Evolutionary conservation across 2,888 invertebrate species (phyloP).

Genomic region (Anaspis maculata): DNA sequence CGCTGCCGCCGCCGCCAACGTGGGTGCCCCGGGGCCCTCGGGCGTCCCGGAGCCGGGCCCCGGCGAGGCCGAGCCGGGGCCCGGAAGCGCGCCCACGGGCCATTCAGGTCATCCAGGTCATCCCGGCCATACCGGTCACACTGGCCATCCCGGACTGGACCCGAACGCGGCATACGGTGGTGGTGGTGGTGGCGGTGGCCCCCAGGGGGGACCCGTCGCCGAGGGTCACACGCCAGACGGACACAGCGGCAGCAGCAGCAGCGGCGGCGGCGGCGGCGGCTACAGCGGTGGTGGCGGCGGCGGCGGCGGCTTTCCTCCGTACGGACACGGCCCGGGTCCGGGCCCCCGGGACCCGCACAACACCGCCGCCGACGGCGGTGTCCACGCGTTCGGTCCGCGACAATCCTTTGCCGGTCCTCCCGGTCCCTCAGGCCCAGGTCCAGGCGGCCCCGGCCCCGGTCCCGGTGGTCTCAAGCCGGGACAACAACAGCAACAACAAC

Average conservation of each 20-base stretch:
- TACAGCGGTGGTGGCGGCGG: too few species aligned
- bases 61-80: conserved; percentile 21
- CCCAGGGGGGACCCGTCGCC: too few species aligned
- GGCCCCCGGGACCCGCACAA: conserved; percentile 37
- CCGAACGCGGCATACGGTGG: too few species aligned
- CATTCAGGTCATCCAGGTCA: conserved; percentile 19
- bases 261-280: too few species aligned
- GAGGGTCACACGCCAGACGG: too few species aligned
- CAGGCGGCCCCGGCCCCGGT: conserved; percentile 7
- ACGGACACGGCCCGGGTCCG: conserved; percentile 31
- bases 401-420: conserved; percentile 51
- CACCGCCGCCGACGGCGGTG: conserved; percentile 46
- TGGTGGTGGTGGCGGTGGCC: too few species aligned
- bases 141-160: too few species aligned
- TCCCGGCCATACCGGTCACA: too few species aligned
- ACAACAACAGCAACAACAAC: conserved; percentile 15
- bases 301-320: too few species aligned
- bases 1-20: conserved; percentile 40
- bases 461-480: too few species aligned
- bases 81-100: conserved; percentile 22
- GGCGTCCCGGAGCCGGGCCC: conserved; percentile 12
- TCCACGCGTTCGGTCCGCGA: conserved; percentile 45
- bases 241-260: too few species aligned
- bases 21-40: conserved; percentile 31
- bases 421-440: conserved; percentile 27